Conservation (phyloP, 1,140 invertebrate genomes). For the Melanaphis sacchari region DNA sequence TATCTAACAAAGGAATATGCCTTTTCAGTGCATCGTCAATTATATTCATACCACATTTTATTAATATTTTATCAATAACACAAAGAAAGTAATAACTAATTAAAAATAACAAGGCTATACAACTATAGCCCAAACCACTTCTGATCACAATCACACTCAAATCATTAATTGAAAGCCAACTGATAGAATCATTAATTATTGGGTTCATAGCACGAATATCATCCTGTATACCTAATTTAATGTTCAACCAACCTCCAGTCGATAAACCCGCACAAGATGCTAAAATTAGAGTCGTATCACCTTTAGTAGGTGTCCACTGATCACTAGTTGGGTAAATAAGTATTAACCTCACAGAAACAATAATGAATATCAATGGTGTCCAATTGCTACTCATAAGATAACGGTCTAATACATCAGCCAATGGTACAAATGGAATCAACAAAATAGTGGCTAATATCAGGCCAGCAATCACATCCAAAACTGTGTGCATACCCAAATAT, state of each 20-base stretch:
- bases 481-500: slow-evolving; percentile 92
- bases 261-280: slow-evolving; percentile 81
- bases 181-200: slow-evolving; percentile 70
- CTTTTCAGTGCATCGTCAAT: slow-evolving; percentile 58
- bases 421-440: slow-evolving; percentile 75
- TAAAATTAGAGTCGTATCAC: slow-evolving; percentile 85
- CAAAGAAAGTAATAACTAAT: slow-evolving; percentile 73
- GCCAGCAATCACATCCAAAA: slow-evolving; percentile 81
- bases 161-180: slow-evolving; percentile 79
- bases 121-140: slow-evolving; percentile 76
- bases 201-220: slow-evolving; percentile 69
- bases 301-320: slow-evolving; percentile 83
- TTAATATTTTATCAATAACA: slow-evolving; percentile 70
- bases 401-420: slow-evolving; percentile 77
- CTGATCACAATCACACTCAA: slow-evolving; percentile 72
- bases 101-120: slow-evolving; percentile 76
- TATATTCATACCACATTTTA: slow-evolving; percentile 71
- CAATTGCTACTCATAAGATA: slow-evolving; percentile 74
- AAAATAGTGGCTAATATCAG: slow-evolving; percentile 72
- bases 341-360: slow-evolving; percentile 72
- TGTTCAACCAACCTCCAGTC: slow-evolving; percentile 84
- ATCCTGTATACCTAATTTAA: slow-evolving; percentile 74
- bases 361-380: slow-evolving; percentile 72
- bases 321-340: slow-evolving; percentile 75
- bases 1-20: slow-evolving; percentile 67